Percentiles rank a stretch among this genome's conserved stretches.
These are phyloP conservation scores for Nilaparvata lugens DNA, from an alignment of 1,140 invertebrate genomes.

Conservation along the genomic window DNA sequence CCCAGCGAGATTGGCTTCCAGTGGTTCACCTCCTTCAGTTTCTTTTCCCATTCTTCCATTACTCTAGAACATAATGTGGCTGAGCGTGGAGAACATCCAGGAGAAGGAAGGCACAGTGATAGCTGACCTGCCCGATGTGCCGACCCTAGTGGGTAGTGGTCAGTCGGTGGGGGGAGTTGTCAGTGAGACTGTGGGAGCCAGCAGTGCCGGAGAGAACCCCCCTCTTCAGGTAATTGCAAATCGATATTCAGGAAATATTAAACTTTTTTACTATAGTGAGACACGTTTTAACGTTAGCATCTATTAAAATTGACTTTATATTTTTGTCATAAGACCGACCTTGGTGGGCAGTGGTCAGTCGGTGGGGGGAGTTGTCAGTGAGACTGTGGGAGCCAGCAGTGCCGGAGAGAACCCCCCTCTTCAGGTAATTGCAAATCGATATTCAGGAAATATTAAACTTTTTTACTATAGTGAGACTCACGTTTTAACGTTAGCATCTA, in stretches of 20 bases:
- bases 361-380: slow-evolving; percentile 90
- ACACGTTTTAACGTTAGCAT: too few relatives aligned
- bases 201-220: slow-evolving; percentile 43
- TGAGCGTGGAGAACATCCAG: slow-evolving; percentile 85
- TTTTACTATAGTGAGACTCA: too few relatives aligned
- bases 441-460: too few relatives aligned
- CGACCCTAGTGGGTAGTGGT: slow-evolving; percentile 85
- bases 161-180: slow-evolving; percentile 94
- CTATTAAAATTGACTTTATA: background rate
- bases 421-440: slow-evolving; percentile 40
- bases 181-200: slow-evolving; percentile 80
- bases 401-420: slow-evolving; percentile 39
- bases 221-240: slow-evolving; percentile 39
- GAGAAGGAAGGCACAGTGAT: slow-evolving; percentile 61
- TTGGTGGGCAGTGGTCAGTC: slow-evolving; percentile 90
- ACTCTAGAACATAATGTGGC: slow-evolving; percentile 89
- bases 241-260: too few relatives aligned
- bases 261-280: too few relatives aligned
- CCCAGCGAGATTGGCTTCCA: too few relatives aligned
- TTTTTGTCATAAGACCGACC: slow-evolving; percentile 56
- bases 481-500: background rate
- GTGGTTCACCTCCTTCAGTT: too few relatives aligned
- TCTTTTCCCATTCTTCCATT: slow-evolving; percentile 13
- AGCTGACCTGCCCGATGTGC: slow-evolving; percentile 68
- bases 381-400: slow-evolving; percentile 78